Evolutionary conservation across 2,113 vertebrate species (phyloP), one percentile per base, ranked within the genome.

Genomic region (Podocnemis expansa): DNA sequence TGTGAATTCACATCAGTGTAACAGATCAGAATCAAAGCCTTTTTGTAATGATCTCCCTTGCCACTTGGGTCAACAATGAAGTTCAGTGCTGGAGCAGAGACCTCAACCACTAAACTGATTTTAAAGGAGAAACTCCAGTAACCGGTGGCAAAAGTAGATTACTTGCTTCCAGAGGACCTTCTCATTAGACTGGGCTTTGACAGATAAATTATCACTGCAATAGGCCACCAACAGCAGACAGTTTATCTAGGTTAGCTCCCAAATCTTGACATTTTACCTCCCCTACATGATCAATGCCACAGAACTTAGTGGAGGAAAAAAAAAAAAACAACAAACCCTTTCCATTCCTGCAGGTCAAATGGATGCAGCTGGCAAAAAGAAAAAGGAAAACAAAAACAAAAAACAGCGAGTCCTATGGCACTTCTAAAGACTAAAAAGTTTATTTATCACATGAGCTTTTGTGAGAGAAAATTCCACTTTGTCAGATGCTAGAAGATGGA

Each of bases 181-280:
- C 25, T 2, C 73, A 27, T 24, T 29, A 45, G 25, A 45, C 22
- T 51, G 43, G 34, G 80, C 89, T 84, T 70, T 87, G 38, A 89
- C 85, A 84, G 52, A 43, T 9, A 43, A 83, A 38, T 7, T 73
- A 63, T n/a, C 73, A 67, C 82, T 95, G 88, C 43, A 89, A 78
- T 92, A 89, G 58, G 52, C 2, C 0, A 27, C 8, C 1, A 1
- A 11, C 85, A 87, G 49, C 24, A 60, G 22, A 10, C 10, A 83
- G 38, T 47, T 85, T 84, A 93, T 6, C 10, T 49, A 83, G 63
- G 16, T 54, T 90, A 73, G 45, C 38, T 60, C 60, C 78, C 76
- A 76, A 55, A 76, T 88, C 51, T 49, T 47, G 31, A 94, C 79
- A 84, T 34, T 76, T 76, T 2, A 89, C 41, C n/a, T 87, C 29